phyloP scores from a whole-genome alignment of 2,888 invertebrate genomes.

The Thymelicus sylvestris region DNA sequence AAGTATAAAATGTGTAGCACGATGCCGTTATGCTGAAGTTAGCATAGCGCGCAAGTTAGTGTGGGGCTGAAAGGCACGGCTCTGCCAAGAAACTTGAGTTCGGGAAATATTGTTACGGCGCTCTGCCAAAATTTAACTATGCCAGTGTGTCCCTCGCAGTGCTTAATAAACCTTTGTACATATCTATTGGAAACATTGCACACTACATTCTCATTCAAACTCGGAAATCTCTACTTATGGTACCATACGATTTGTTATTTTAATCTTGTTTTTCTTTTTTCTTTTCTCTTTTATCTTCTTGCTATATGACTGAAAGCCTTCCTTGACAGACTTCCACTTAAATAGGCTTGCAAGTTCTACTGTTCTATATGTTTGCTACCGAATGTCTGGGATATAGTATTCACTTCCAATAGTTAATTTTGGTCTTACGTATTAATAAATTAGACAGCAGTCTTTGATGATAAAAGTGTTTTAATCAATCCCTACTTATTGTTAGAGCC shows the following conservation, averaged over 20 bases:
- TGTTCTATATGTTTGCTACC: no score
- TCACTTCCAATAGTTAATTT: no score
- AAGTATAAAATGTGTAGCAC: conserved; percentile 11
- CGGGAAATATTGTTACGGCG: conserved; percentile 19
- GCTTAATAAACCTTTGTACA: conserved; percentile 6
- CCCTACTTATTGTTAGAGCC: no score
- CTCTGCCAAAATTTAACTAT: conserved; percentile 26
- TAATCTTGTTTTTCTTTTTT: background rate
- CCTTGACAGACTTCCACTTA: no score
- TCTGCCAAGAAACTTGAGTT: conserved; percentile 29
- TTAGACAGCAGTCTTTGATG: no score
- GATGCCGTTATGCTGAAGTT: conserved; percentile 3
- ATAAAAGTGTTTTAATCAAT: no score
- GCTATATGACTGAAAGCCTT: no score
- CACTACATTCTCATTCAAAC: background rate
- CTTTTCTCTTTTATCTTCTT: background rate
- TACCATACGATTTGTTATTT: background rate
- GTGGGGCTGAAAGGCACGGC: conserved; percentile 11
- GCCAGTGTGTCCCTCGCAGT: conserved; percentile 7
- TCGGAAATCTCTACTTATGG: background rate
- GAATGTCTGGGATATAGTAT: no score
- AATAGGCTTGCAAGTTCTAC: no score
- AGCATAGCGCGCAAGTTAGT: conserved; percentile 8
- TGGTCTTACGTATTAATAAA: no score
- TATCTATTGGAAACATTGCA: background rate